Base-by-base conservation (phyloP, 2,113 vertebrate genomes). In the Melanotaenia duboulayi region DNA sequence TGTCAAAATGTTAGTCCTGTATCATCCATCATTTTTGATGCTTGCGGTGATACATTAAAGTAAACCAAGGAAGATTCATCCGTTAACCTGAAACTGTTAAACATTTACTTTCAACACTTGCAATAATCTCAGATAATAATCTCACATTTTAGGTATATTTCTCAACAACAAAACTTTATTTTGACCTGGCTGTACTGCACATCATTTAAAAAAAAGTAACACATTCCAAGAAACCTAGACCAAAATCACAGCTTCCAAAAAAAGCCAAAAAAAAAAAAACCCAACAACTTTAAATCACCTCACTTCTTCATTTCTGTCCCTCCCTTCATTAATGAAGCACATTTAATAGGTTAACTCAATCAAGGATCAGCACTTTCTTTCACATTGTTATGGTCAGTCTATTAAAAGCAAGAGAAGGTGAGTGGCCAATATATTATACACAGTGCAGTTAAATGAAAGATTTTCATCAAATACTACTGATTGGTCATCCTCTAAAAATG, bases 321-420 rank as follows among this genome's bases (percentile, higher is more conserved):
- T 68, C 35, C 24, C 39, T 81, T 52, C 69, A 58, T 84, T 82
- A 87, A 88, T 70, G 65, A 82, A 79, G 71, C 79, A 54, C 56
- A 64, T 84, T 84, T 83, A 80, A 86, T 64, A 73, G 86, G 71
- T 84, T 81, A 71, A 87, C 84, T 84, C 82, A 83, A 82, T 85
- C 76, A 83, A 80, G 63, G 71, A 67, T 87, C 81, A 86, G 83
- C 78, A 75, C 87, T 87, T 86, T 80, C 1, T 4, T 77, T 76
- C 74, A 52, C 28, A 56, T 75, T 69, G 76, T 68, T 76, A 65
- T 61, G 71, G 76, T 75, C 76, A 59, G 82, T 76, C 72, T 35
- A 64, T 74, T 76, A 71, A 28, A 50, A 66, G 70, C 62, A 49
- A 39, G 60, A 67, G 69, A 73, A 71, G 58, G 61, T 80, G 80